Evolutionary conservation across 2,113 vertebrate genomes (phyloP).

Genomic region (Dascyllus trimaculatus): DNA sequence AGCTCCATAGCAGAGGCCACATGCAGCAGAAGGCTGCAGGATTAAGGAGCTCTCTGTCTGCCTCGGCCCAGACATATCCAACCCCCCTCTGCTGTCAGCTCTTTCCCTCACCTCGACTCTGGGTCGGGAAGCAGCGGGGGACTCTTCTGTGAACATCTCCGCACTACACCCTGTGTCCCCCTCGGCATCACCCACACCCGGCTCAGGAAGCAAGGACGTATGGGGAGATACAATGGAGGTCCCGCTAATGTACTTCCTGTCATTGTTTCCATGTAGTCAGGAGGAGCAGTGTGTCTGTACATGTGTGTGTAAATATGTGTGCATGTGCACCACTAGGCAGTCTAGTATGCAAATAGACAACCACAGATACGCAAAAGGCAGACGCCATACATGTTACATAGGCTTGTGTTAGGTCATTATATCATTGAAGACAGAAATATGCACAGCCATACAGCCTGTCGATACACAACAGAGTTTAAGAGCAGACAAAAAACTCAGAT

Average conservation of each 20-base stretch:
- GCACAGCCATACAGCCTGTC: background rate
- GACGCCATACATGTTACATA: background rate
- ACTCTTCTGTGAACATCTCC: conserved; percentile 15
- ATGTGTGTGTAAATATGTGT: conserved; percentile 8
- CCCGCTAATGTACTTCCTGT: conserved; percentile 78
- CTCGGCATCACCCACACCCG: conserved; percentile 27
- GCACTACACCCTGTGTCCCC: conserved; percentile 18
- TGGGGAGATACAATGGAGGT: conserved; percentile 74
- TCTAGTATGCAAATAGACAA: conserved; percentile 44
- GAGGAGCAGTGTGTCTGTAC: conserved; percentile 48
- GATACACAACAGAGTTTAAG: background rate
- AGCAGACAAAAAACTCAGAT: conserved; percentile 3
- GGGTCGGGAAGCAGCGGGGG: conserved; percentile 9
- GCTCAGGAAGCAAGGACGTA: conserved; percentile 70
- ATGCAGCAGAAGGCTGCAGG: conserved; percentile 75
- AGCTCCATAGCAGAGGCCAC: conserved; percentile 32
- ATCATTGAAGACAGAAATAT: background rate
- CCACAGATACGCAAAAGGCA: background rate
- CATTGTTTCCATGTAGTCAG: conserved; percentile 67
- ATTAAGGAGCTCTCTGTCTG: conserved; percentile 68
- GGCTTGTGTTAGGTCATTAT: background rate
- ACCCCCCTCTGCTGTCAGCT: background rate
- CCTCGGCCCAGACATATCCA: conserved; percentile 60
- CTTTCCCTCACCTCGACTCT: background rate
- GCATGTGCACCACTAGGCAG: background rate